A percentile compares a stretch with the other conserved stretches of the same genome.
Conservation (phyloP, 2,113 vertebrate species). For the Ochotona curzoniae region DNA sequence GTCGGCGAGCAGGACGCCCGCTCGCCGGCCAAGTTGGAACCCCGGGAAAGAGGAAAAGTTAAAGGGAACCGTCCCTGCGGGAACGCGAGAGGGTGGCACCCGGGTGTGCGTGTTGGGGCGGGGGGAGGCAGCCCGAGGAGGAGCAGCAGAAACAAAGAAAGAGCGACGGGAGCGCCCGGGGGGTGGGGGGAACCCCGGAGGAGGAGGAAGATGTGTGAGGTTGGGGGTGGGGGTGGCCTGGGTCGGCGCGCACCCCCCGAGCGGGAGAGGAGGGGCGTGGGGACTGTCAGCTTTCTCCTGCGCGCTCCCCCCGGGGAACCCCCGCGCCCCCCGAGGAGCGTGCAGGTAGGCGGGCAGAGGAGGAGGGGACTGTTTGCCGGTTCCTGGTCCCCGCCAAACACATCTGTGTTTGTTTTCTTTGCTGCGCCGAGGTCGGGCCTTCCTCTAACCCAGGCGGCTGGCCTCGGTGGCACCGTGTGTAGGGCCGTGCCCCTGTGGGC, state of each 20-base stretch:
- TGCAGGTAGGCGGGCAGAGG: background rate
- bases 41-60: slow-evolving; percentile 83
- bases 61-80: slow-evolving; percentile 45
- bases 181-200: slow-evolving; percentile 71
- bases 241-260: slow-evolving; percentile 50
- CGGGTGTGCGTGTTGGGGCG: background rate
- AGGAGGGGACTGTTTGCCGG: background rate
- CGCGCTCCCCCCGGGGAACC: background rate
- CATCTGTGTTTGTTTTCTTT: slow-evolving; percentile 80
- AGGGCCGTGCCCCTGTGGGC: slow-evolving; percentile 50
- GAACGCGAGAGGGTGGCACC: slow-evolving; percentile 3
- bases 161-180: slow-evolving; percentile 66
- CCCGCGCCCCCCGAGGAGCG: background rate
- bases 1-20: slow-evolving; percentile 65
- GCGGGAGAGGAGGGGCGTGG: background rate
- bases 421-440: slow-evolving; percentile 67
- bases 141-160: slow-evolving; percentile 75
- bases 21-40: slow-evolving; percentile 69
- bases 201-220: slow-evolving; percentile 47
- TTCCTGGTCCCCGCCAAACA: slow-evolving; percentile 39
- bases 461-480: slow-evolving; percentile 54
- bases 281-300: slow-evolving; percentile 25
- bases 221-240: background rate
- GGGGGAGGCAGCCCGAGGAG: slow-evolving; percentile 41
- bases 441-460: slow-evolving; percentile 47